Conservation (phyloP, 2,113 vertebrate species). For the Cryptomyrus ogoouensis region DNA sequence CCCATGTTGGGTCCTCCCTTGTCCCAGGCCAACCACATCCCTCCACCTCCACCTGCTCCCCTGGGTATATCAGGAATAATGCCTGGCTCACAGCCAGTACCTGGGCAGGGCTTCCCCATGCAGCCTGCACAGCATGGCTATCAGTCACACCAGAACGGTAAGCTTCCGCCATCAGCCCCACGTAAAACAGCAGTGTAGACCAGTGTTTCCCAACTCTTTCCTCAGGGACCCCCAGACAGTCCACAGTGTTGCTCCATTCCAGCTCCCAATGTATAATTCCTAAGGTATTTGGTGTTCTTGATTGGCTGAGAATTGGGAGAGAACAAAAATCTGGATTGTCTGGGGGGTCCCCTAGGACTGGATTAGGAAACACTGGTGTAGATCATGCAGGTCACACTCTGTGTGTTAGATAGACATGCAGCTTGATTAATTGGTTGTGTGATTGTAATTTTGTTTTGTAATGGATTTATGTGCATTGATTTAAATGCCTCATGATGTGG, state of each 20-base stretch:
- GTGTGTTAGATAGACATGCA: neutral
- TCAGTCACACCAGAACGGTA: conserved; percentile 90
- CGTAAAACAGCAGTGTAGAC: conserved; percentile 29
- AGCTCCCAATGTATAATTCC: neutral
- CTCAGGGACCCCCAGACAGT: neutral
- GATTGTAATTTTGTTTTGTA: neutral
- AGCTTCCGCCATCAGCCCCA: conserved; percentile 32
- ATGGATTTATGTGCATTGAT: neutral
- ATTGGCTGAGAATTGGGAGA: neutral
- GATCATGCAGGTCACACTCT: conserved; percentile 53
- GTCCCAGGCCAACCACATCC: conserved; percentile 76
- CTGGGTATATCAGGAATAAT: conserved; percentile 56
- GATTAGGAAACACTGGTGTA: neutral
- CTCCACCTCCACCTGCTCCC: conserved; percentile 65
- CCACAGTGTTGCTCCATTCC: neutral
- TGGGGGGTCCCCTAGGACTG: neutral
- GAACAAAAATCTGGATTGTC: neutral
- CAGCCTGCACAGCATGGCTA: conserved; percentile 72
- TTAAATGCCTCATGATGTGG: neutral
- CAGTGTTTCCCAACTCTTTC: neutral
- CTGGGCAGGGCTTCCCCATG: conserved; percentile 57
- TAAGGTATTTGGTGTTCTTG: neutral
- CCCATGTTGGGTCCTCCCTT: conserved; percentile 55
- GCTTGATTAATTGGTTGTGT: neutral
- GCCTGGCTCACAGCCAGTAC: conserved; percentile 56